phyloP scores from a whole-genome alignment of 2,888 invertebrate species.

The Diadegma fenestrale region DNA sequence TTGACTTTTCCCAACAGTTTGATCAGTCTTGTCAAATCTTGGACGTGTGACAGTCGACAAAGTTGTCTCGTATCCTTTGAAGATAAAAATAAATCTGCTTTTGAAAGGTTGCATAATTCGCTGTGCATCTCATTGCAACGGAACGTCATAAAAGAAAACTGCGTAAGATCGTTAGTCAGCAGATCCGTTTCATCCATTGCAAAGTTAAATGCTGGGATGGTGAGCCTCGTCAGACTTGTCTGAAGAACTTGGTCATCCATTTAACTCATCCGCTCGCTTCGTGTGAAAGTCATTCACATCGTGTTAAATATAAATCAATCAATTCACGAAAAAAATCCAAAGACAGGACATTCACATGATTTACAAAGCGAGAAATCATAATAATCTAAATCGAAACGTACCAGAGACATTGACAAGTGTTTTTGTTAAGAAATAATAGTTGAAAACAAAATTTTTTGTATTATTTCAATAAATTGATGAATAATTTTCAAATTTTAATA shows the following conservation, averaged over 20 bases:
- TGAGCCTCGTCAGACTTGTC: conserved; percentile 47
- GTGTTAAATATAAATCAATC: conserved; percentile 26
- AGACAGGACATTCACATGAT: not conserved
- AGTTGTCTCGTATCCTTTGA: not conserved
- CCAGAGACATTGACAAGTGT: not conserved
- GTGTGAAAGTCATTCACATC: conserved; percentile 27
- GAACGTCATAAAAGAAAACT: conserved; percentile 28
- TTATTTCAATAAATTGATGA: too few relatives aligned
- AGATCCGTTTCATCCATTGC: conserved; percentile 1
- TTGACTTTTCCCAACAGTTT: not conserved
- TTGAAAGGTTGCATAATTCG: conserved; percentile 3
- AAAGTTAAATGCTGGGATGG: conserved; percentile 29
- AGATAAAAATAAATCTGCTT: conserved; percentile 8
- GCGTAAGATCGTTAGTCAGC: conserved; percentile 58
- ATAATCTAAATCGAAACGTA: not conserved
- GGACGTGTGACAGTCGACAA: not conserved
- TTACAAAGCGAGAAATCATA: not conserved
- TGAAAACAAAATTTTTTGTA: not conserved
- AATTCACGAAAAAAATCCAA: not conserved
- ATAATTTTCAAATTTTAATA: too few relatives aligned
- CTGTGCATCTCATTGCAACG: conserved; percentile 5
- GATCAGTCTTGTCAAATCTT: not conserved
- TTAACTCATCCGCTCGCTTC: conserved; percentile 31
- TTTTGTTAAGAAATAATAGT: not conserved
- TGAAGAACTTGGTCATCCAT: conserved; percentile 47